Conservation (phyloP, 2,797 vertebrate genomes). For the Epinephelus malabaricus region DNA sequence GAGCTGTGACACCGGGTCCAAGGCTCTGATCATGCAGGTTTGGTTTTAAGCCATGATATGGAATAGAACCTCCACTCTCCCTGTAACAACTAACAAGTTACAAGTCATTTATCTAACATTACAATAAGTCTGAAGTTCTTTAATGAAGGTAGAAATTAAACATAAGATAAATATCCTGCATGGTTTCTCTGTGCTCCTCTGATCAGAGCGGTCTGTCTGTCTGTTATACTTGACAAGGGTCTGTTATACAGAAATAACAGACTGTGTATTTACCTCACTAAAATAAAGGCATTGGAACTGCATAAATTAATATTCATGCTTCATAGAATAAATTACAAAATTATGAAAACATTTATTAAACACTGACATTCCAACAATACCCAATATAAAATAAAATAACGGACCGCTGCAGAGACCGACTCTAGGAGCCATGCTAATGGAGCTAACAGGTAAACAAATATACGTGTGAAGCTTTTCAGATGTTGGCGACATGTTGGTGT, state of each 20-base stretch:
- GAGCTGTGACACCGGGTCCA: background rate
- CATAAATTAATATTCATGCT: too few relatives aligned
- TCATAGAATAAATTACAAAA: too few relatives aligned
- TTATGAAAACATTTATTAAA: too few relatives aligned
- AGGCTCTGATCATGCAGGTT: background rate
- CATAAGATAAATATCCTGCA: background rate
- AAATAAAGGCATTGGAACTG: too few relatives aligned
- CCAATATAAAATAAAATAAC: too few relatives aligned
- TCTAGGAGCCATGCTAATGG: too few relatives aligned
- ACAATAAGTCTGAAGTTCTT: background rate
- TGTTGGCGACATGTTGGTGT: too few relatives aligned
- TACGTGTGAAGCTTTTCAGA: too few relatives aligned
- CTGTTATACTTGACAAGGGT: background rate
- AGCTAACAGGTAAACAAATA: too few relatives aligned
- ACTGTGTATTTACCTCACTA: too few relatives aligned
- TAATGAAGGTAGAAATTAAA: background rate
- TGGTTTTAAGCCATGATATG: background rate
- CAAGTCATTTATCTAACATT: background rate
- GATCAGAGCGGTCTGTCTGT: background rate
- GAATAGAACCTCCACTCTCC: background rate
- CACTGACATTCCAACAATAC: too few relatives aligned
- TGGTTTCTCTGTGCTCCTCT: background rate
- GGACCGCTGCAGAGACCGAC: too few relatives aligned
- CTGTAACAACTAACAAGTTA: background rate
- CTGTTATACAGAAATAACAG: conserved; percentile 3